phyloP scores from a whole-genome alignment of 2,797 vertebrate species.

The Neosilurus mollespiculum region DNA sequence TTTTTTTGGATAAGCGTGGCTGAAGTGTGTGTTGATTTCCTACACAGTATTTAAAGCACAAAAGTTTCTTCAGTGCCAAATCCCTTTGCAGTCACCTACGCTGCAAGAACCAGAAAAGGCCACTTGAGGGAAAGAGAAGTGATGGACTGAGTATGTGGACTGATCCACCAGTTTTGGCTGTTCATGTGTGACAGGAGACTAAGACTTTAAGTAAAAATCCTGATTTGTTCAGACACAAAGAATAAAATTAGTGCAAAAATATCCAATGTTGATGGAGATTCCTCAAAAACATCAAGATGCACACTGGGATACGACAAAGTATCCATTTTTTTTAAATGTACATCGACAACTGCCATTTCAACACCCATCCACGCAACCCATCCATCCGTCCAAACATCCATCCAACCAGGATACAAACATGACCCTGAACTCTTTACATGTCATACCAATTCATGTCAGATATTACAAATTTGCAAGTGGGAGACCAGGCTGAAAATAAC shows the following conservation, averaged over 20 bases:
- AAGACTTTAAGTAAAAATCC: not conserved
- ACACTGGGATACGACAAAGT: not conserved
- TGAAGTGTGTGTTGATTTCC: constrained; percentile 36
- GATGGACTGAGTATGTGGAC: not conserved
- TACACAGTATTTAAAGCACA: constrained; percentile 30
- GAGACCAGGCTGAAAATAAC: constrained; percentile 13
- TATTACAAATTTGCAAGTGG: constrained; percentile 14
- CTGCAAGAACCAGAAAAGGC: not conserved
- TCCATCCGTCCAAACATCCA: too few species aligned
- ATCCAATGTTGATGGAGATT: not conserved
- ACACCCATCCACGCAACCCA: not conserved
- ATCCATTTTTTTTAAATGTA: not conserved
- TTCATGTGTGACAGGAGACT: not conserved
- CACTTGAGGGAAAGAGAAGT: not conserved
- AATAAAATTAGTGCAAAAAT: not conserved
- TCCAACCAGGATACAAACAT: not conserved
- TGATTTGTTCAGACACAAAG: not conserved
- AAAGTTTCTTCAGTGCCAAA: constrained; percentile 44
- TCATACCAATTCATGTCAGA: not conserved
- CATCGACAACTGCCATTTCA: not conserved
- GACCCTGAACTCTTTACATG: not conserved
- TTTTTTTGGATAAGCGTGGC: not conserved
- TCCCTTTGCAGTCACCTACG: constrained; percentile 30
- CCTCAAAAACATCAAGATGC: not conserved
- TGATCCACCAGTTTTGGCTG: not conserved